Conservation (phyloP, 2,888 invertebrate species). For the Tenthredo mesomela region DNA sequence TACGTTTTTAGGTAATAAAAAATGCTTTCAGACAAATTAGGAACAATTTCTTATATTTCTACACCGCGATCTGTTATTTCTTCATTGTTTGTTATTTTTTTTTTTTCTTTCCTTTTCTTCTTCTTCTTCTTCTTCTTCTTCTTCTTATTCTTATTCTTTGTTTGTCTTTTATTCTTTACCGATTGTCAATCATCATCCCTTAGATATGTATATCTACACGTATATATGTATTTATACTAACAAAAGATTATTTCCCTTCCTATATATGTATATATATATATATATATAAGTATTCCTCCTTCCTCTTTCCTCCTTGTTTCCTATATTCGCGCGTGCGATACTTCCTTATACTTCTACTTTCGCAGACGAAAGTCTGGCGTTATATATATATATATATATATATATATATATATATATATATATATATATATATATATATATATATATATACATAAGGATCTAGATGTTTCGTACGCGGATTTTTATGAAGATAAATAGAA, state of each 20-base stretch:
- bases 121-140: neutral
- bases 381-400: neutral
- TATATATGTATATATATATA: neutral
- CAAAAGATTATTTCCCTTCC: neutral
- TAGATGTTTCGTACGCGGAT: neutral
- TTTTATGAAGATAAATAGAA: slow-evolving; percentile 50
- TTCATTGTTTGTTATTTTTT: neutral
- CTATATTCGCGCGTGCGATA: neutral
- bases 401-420: too few species aligned
- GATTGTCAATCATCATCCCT: slow-evolving; percentile 9
- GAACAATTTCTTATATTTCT: neutral
- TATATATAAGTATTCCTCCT: too few species aligned
- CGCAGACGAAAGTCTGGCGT: neutral
- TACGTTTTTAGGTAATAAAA: too few species aligned
- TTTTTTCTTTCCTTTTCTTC: neutral
- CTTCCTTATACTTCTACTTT: neutral
- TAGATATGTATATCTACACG: neutral
- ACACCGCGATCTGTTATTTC: neutral
- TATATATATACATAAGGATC: too few species aligned
- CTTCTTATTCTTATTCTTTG: neutral
- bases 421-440: too few species aligned
- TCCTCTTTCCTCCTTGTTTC: neutral
- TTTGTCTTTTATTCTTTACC: neutral
- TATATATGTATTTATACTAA: neutral
- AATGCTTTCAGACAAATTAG: slow-evolving; percentile 2